Base-by-base conservation (phyloP, 2,113 vertebrate species). In the Ahaetulla prasina region DNA sequence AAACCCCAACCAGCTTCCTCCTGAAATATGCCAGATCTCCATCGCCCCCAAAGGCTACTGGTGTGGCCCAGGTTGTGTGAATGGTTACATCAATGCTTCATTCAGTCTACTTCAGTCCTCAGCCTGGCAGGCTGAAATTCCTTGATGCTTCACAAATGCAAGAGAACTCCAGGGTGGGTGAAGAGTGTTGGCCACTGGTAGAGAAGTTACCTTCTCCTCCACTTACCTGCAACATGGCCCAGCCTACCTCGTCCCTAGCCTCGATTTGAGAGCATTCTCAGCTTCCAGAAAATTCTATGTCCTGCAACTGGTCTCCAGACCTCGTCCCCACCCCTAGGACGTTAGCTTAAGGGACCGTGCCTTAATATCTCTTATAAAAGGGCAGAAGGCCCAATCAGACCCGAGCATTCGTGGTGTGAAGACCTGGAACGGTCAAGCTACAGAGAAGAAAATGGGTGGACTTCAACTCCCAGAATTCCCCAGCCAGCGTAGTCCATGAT, bases 241-340 rank as follows among this genome's bases (percentile, higher is more conserved):
- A 92, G 90, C 90, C 96, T 95, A 97, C 92, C 93, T 95, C 93
- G 96, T 96, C 97, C 96, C 96, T 95, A 96, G 35, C 87, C 94
- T 92, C 94, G 93, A 96, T 94, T 96, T 95, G 96, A 92, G 95
- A 39, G 53, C 89, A 35, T 47, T 92, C 87, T n/a, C 7, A 2
- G 45, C 93, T 27, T 93, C 27, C 80, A 57, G n/a, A 25, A 16
- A 49, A 87, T 52, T 10, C 9, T n/a, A 35, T 39, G 27, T 7
- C n/a, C 45, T 87, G 74, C 50, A 14, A 49, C 53, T 9, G 43
- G 68, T 7, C 35, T 18, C 50, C 50, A 90, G 84, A 25, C 35
- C 53, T 27, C 50, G 30, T 16, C 30, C 49, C 14, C n/a, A 1
- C 27, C 3, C 30, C 8, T 3, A 49, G 35, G 68, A 30, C 11